Evolutionary conservation across 2,797 vertebrate species (phyloP).

Genomic region (Holocentrus rufus): DNA sequence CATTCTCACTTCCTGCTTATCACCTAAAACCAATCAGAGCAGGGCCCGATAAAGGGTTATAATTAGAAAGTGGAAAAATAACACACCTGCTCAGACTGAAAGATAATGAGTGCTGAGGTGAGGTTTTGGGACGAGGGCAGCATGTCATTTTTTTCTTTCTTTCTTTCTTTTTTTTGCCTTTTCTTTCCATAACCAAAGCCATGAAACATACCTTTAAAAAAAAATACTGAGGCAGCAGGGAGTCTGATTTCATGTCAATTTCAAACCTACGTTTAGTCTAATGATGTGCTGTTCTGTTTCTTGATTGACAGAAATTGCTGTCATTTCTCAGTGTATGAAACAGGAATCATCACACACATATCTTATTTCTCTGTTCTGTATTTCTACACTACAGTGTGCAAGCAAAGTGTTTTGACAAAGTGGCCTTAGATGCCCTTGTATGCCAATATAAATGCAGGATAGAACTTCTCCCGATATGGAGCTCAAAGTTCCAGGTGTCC

Average conservation of each 20-base stretch:
- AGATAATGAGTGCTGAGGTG: conserved; percentile 51
- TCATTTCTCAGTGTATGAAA: conserved; percentile 6
- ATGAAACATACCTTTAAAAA: conserved; percentile 19
- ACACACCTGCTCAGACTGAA: conserved; percentile 61
- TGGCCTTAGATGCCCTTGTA: neutral
- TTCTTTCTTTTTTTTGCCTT: conserved; percentile 9
- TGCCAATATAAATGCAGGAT: conserved; percentile 32
- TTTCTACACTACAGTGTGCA: no score
- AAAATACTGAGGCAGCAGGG: neutral
- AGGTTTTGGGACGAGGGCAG: conserved; percentile 34
- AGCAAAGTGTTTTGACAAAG: neutral
- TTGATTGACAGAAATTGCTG: conserved; percentile 15
- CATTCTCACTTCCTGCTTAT: conserved; percentile 63
- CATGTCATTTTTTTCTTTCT: neutral
- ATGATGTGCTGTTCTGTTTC: conserved; percentile 3
- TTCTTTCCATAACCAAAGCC: conserved; percentile 23
- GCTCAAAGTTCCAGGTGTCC: conserved; percentile 22
- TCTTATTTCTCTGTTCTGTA: neutral
- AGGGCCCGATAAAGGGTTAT: conserved; percentile 74
- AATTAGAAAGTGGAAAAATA: conserved; percentile 75
- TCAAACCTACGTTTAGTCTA: neutral
- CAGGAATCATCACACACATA: neutral
- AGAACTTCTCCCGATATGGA: conserved; percentile 25
- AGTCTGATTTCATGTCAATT: neutral
- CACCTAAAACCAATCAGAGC: conserved; percentile 75